A percentile compares a stretch with the other conserved stretches of the same genome.
Evolutionary conservation across 2,113 vertebrate genomes (phyloP).

Genomic region (Elanus axillaris): DNA sequence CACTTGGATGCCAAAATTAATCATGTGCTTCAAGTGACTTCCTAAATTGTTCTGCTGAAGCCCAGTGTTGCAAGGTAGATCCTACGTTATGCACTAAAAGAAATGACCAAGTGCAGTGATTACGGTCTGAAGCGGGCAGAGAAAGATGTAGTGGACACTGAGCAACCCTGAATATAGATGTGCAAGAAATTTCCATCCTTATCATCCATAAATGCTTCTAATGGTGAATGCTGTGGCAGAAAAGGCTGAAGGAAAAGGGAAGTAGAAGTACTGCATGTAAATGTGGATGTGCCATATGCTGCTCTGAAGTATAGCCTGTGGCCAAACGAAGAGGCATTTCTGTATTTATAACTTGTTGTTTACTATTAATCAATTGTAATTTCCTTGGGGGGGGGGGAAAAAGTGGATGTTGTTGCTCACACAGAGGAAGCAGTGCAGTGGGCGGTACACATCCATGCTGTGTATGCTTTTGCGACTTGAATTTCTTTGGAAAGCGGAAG

Average conservation of each 20-base stretch:
- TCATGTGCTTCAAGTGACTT: not conserved
- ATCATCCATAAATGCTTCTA: not conserved
- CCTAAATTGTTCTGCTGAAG: not conserved
- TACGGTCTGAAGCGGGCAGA: not conserved
- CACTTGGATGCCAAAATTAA: not conserved
- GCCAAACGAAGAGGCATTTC: not conserved
- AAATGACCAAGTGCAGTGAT: not conserved
- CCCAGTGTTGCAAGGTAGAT: not conserved
- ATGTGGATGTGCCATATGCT: not conserved
- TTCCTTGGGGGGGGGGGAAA: not conserved
- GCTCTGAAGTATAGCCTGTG: not conserved
- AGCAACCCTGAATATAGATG: not conserved
- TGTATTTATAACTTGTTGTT: not conserved
- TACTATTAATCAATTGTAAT: not conserved
- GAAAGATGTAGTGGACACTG: not conserved
- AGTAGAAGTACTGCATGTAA: not conserved
- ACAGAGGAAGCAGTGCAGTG: not conserved
- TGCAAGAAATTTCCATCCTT: not conserved
- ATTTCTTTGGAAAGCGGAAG: not conserved
- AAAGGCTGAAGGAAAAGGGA: not conserved
- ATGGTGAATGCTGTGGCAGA: not conserved
- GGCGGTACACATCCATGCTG: not conserved
- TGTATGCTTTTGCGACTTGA: too few species aligned
- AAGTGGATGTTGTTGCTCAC: not conserved
- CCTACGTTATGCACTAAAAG: not conserved